These are phyloP conservation scores for Pelodiscus sinensis DNA, from an alignment of 2,113 vertebrate genomes.

Conservation along the genomic window DNA sequence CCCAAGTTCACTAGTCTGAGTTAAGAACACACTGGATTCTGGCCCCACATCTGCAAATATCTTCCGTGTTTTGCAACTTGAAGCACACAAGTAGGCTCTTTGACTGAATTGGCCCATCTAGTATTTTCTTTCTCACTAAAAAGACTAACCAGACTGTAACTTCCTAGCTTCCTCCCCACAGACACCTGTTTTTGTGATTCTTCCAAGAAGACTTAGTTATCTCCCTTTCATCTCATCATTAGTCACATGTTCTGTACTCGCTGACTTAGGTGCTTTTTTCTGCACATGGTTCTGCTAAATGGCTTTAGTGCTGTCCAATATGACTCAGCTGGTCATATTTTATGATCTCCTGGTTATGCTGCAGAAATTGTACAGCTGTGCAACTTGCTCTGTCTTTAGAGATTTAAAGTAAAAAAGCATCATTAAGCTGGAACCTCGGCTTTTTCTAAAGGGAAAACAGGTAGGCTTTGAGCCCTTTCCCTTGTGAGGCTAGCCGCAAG, in stretches of 20 bases:
- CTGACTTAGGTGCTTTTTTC: neutral
- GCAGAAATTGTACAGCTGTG: neutral
- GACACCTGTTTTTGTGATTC: neutral
- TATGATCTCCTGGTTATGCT: neutral
- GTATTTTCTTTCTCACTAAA: neutral
- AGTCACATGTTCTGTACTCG: neutral
- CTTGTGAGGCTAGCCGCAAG: neutral
- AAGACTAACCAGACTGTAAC: neutral
- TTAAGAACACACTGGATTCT: neutral
- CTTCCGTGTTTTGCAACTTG: neutral
- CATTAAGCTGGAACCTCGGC: neutral
- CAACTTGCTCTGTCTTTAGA: neutral
- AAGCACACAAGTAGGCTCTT: neutral
- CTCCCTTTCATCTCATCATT: neutral
- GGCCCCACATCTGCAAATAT: neutral
- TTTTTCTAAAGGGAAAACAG: neutral
- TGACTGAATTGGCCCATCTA: neutral
- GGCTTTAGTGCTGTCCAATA: neutral
- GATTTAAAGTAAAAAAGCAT: neutral
- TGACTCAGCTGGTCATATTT: neutral
- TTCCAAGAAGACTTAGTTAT: neutral
- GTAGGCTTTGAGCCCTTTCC: neutral
- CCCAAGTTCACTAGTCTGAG: neutral
- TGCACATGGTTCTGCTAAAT: neutral
- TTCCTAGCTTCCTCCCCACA: neutral